Base-by-base conservation (phyloP, 2,113 vertebrate species). In the Myrmophylax atrothorax region DNA sequence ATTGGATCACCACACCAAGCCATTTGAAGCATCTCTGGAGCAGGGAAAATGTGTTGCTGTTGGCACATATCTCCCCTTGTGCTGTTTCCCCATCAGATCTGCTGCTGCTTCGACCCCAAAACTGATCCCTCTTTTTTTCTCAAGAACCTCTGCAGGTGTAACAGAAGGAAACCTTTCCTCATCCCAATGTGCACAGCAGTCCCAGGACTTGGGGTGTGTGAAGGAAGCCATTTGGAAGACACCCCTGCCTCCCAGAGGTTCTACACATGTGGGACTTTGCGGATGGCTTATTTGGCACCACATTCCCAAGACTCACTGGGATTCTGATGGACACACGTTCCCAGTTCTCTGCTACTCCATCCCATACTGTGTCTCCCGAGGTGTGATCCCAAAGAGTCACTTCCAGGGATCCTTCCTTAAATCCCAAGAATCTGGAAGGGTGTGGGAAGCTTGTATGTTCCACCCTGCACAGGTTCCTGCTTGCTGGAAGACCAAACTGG, bases 391-490 rank as follows among this genome's bases (percentile, higher is more conserved):
- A 4, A 0, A 2, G 18, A 56, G 40, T 11, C 22, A 23, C 33
- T 77, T 24, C 10, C 63, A 67, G 68, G 26, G 42, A 15, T 49
- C 29, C 11, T 17, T 46, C 82, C 66, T 55, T 25, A n/a, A 50
- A 23, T 77, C 18, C 50, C 62, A n/a, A 1, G 28, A 15, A 4
- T 8, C 50, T 62, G 20, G 18, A 46, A 69, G 14, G 55, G 12
- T 28, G n/a, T 2, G 5, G 29, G 18, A 52, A 78, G 56, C 29
- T 56, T 0, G 0, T 42, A 46, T 37, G 33, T 37, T 49, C 14
- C 44, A 22, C 16, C 14, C 35, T 20, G 52, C 37, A 15, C 1
- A 4, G 52, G 15, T 38, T 68, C 58, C 78, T 82, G 49, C 6
- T 49, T 26, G n/a, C 70, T 50, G 59, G 31, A 26, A 69, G 8